phyloP scores from a whole-genome alignment of 2,113 vertebrate genomes.

The Oryctolagus cuniculus region mOryCun1.1 NC_091449.1:56639501-56640000 shows the following conservation, averaged over 20 bases:
- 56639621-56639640: conserved; percentile 33
- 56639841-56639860: neutral
- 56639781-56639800: neutral
- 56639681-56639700: conserved; percentile 65
- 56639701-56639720: conserved; percentile 73
- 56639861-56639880: neutral
- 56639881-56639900: neutral
- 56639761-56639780: neutral
- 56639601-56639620: neutral
- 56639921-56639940: neutral
- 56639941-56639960: neutral
- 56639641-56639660: conserved; percentile 25
- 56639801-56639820: neutral
- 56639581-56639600: neutral
- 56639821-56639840: neutral
- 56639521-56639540: neutral
- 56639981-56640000: neutral
- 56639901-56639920: neutral
- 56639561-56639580: neutral
- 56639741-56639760: conserved; percentile 52
- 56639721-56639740: conserved; percentile 61
- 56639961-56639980: neutral
- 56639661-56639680: conserved; percentile 49
- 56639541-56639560: neutral
- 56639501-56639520: neutral